Percentiles rank a stretch among this genome's conserved stretches.
Conservation (phyloP, 2,888 invertebrate species). For the Myopa tessellatipennis region DNA sequence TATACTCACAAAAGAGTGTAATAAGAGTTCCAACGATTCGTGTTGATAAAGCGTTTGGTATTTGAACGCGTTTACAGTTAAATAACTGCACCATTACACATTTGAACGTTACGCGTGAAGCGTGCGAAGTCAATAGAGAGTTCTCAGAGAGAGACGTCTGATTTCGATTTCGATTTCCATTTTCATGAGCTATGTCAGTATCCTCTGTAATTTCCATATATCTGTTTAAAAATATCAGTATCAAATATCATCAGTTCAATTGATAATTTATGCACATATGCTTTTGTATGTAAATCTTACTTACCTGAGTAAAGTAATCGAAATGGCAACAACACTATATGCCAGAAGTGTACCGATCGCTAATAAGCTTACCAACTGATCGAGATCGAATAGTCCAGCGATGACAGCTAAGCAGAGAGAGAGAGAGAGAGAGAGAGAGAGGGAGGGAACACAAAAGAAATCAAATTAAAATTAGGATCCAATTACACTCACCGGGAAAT, state of each 20-base stretch:
- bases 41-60: conserved; percentile 58
- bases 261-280: background rate
- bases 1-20: conserved; percentile 59
- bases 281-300: background rate
- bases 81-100: conserved; percentile 57
- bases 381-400: conserved; percentile 85
- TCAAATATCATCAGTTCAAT: no score
- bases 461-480: background rate
- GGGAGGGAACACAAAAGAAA: background rate
- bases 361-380: conserved; percentile 89
- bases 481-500: background rate
- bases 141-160: conserved; percentile 51
- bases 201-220: conserved; percentile 60
- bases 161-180: conserved; percentile 24
- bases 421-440: no score
- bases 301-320: conserved; percentile 84
- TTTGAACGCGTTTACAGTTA: conserved; percentile 55
- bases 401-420: conserved; percentile 72
- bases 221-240: conserved; percentile 40
- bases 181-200: conserved; percentile 22
- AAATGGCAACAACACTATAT: conserved; percentile 90
- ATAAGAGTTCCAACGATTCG: conserved; percentile 61
- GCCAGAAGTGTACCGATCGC: conserved; percentile 89
- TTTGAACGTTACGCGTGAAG: conserved; percentile 53
- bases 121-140: conserved; percentile 55